Conservation (phyloP, 1,140 invertebrate species). For the Drosophila takahashii region DNA sequence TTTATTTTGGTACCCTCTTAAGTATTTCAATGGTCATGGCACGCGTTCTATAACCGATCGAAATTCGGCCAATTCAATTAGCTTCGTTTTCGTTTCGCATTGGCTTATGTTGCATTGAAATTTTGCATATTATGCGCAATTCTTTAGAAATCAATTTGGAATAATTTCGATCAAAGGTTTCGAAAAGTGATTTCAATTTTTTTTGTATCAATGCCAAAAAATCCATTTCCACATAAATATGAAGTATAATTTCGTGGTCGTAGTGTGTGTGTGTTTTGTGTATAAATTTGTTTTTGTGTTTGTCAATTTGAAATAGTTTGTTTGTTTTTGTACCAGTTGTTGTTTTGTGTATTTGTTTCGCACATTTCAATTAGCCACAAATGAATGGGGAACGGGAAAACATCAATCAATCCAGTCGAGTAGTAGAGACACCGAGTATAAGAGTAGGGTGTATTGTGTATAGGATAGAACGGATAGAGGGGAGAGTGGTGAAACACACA, state of each 20-base stretch:
- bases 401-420: slow-evolving; percentile 53
- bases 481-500: slow-evolving; percentile 39
- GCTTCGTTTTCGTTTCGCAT: slow-evolving; percentile 12
- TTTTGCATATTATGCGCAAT: slow-evolving; percentile 63
- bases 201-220: slow-evolving; percentile 68
- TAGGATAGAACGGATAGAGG: slow-evolving; percentile 28
- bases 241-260: slow-evolving; percentile 26
- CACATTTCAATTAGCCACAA: slow-evolving; percentile 62
- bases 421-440: slow-evolving; percentile 52
- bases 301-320: slow-evolving; percentile 45
- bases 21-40: slow-evolving; percentile 21
- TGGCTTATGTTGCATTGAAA: slow-evolving; percentile 50
- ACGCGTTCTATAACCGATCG: slow-evolving; percentile 31
- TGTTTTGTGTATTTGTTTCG: slow-evolving; percentile 32
- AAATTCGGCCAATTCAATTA: slow-evolving; percentile 21
- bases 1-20: slow-evolving; percentile 18
- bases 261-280: slow-evolving; percentile 9
- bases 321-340: slow-evolving; percentile 22
- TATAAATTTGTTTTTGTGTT: slow-evolving; percentile 2
- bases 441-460: slow-evolving; percentile 42
- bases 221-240: slow-evolving; percentile 59
- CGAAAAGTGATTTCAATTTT: slow-evolving; percentile 31
- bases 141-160: slow-evolving; percentile 37
- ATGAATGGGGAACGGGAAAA: slow-evolving; percentile 40
- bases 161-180: slow-evolving; percentile 19